Conservation (phyloP, 2,797 vertebrate species). For the Sphaeramia orbicularis region DNA sequence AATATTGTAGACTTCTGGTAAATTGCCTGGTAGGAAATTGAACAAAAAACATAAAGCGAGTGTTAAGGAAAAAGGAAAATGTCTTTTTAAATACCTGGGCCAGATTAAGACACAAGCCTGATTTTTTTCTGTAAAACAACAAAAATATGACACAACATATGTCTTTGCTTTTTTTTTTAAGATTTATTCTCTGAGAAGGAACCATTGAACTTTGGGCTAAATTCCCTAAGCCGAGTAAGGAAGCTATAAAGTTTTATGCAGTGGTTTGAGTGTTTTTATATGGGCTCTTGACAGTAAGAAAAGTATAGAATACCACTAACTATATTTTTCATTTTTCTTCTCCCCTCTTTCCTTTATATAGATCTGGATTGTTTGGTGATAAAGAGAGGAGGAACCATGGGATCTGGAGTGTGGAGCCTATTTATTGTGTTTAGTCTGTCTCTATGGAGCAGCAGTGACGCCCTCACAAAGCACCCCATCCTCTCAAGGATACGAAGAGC, state of each 20-base stretch:
- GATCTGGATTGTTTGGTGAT: constrained; percentile 54
- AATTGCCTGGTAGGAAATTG: constrained; percentile 13
- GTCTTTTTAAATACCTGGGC: not conserved
- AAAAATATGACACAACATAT: not conserved
- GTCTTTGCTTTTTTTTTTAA: not conserved
- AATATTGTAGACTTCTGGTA: constrained; percentile 4
- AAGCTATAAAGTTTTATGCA: not conserved
- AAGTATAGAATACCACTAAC: constrained; percentile 5
- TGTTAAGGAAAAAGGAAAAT: not conserved
- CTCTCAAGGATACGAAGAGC: constrained; percentile 78
- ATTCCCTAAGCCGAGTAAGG: not conserved
- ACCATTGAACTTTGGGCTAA: not conserved
- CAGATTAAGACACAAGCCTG: constrained; percentile 8
- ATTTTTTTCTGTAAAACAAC: constrained; percentile 4
- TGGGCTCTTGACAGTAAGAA: not conserved
- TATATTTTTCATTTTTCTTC: not conserved
- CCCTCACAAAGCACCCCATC: constrained; percentile 81
- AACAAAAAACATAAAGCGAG: constrained; percentile 24
- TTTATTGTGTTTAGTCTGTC: constrained; percentile 84
- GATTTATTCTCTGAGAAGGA: not conserved
- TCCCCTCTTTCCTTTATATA: constrained; percentile 35
- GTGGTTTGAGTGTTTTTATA: constrained; percentile 8
- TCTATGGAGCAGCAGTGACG: constrained; percentile 68
- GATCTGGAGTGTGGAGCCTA: constrained; percentile 84
- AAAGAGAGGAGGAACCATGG: constrained; percentile 80